Evolutionary conservation across 2,113 vertebrate genomes (phyloP).

Genomic region (Tiliqua scincoides): DNA sequence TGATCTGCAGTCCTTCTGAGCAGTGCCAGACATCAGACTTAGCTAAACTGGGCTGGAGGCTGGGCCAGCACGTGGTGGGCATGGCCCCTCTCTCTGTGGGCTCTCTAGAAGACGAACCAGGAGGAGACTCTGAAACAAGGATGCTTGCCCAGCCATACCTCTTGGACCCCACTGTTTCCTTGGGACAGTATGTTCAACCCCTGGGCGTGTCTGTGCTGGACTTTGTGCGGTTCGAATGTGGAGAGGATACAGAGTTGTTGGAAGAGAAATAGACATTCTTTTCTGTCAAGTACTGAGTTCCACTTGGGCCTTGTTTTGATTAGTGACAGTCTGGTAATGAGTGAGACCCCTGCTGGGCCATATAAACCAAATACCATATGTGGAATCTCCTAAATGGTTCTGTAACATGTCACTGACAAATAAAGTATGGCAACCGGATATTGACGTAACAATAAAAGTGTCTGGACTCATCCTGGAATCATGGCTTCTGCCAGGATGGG

Average conservation of each 20-base stretch:
- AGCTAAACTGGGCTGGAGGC: slow-evolving; percentile 76
- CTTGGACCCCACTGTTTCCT: slow-evolving; percentile 82
- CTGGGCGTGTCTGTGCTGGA: slow-evolving; percentile 83
- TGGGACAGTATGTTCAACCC: slow-evolving; percentile 84
- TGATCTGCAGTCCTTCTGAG: slow-evolving; percentile 78
- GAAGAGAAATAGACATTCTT: not conserved
- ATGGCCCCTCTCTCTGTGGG: slow-evolving; percentile 86
- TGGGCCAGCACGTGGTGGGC: slow-evolving; percentile 90
- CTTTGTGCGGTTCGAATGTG: slow-evolving; percentile 89
- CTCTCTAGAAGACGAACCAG: slow-evolving; percentile 82
- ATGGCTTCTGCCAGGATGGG: not conserved
- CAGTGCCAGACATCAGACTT: slow-evolving; percentile 61
- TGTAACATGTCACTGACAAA: not conserved
- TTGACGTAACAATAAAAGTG: not conserved
- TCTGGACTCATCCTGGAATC: not conserved
- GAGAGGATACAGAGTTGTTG: slow-evolving; percentile 69
- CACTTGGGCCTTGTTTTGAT: not conserved
- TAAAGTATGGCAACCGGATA: not conserved
- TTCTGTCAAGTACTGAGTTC: no score
- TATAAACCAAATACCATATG: not conserved
- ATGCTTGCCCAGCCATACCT: slow-evolving; percentile 88
- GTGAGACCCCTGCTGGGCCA: not conserved
- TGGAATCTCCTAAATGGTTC: not conserved
- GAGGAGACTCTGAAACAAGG: slow-evolving; percentile 85
- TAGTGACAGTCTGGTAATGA: not conserved